phyloP scores from a whole-genome alignment of 2,888 invertebrate species.

The Macropis europaea region DNA sequence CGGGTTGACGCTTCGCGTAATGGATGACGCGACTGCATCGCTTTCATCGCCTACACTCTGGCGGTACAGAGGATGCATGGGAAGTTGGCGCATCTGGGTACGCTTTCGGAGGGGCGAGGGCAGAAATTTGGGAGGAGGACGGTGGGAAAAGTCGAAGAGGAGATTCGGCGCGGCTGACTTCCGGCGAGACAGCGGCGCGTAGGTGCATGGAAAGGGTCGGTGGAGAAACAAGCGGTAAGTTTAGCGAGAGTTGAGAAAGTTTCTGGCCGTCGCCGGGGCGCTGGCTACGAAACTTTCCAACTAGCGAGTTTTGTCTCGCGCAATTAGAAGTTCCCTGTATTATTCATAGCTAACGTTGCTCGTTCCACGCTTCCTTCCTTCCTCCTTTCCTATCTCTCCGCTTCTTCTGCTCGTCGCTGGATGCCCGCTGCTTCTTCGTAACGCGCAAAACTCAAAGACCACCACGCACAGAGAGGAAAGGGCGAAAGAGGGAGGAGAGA shows the following conservation, averaged over 20 bases:
- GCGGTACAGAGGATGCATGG: too few relatives aligned
- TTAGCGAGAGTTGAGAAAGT: slow-evolving; percentile 60
- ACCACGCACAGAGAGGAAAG: too few relatives aligned
- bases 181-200: slow-evolving; percentile 51
- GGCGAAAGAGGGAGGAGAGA: too few relatives aligned
- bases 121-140: slow-evolving; percentile 15
- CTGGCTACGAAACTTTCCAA: slow-evolving; percentile 62
- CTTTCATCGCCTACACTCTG: too few relatives aligned
- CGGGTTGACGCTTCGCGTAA: too few relatives aligned
- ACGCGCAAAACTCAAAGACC: slow-evolving; percentile 71
- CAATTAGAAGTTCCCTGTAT: slow-evolving; percentile 79
- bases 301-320: slow-evolving; percentile 75
- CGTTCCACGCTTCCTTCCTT: not conserved
- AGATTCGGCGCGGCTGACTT: slow-evolving; percentile 50
- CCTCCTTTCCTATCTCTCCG: not conserved
- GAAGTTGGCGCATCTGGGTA: too few relatives aligned
- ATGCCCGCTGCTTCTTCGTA: slow-evolving; percentile 49
- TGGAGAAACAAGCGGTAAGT: slow-evolving; percentile 63
- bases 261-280: slow-evolving; percentile 43
- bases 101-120: too few relatives aligned
- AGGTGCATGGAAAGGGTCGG: slow-evolving; percentile 33
- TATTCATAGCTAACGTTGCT: slow-evolving; percentile 74
- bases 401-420: slow-evolving; percentile 28
- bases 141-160: slow-evolving; percentile 31
- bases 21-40: too few relatives aligned